Evolutionary conservation across 2,888 invertebrate species (phyloP), one percentile per base, ranked within the genome.

Genomic region (Xestia ashworthii): DNA sequence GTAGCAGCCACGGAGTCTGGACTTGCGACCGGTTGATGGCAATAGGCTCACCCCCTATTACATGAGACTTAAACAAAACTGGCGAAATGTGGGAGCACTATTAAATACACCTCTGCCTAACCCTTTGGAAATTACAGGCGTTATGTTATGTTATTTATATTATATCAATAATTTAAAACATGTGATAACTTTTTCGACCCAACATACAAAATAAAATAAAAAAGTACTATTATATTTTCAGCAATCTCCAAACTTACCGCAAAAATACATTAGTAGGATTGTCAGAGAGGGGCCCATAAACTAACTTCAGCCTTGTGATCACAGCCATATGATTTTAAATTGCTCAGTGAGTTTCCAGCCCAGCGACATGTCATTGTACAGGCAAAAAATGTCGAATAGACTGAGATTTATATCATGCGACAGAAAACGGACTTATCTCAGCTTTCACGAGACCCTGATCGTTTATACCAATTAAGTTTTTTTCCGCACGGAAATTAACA

Each of bases 391-490:
- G 75, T 76, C 75, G 71, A 82, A 80, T 83, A 84, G 88, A 85
- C 85, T 69, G 80, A 86, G 89, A 91, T 90, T 88, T 91, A 90
- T 90, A 86, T 87, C 81, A 83, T 83, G 76, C 80, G 81, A 77
- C 83, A 68, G 78, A 82, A 85, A 88, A 87, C 66, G 82, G 76
- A 74, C 78, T 78, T 84, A 86, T 88, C 76, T 86, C 82, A 77
- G 82, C 71, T 81, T 79, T 84, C 76, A 76, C 74, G 76, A 78
- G 65, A 75, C 72, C 80, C 70, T 78, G 72, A 84, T 84, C 82
- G 68, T 88, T 89, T 85, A 81, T 83, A 84, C 76, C 81, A 83
- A 87, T 85, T 87, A 82, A 75, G 71, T 69, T 73, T 86, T n/a
- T 73, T 78, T 75, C 25, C 62, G 71, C 70, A 48, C 58, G 48